These are phyloP conservation scores for Lithobates pipiens DNA, from an alignment of 2,797 vertebrate species.

Conservation along the genomic window DNA sequence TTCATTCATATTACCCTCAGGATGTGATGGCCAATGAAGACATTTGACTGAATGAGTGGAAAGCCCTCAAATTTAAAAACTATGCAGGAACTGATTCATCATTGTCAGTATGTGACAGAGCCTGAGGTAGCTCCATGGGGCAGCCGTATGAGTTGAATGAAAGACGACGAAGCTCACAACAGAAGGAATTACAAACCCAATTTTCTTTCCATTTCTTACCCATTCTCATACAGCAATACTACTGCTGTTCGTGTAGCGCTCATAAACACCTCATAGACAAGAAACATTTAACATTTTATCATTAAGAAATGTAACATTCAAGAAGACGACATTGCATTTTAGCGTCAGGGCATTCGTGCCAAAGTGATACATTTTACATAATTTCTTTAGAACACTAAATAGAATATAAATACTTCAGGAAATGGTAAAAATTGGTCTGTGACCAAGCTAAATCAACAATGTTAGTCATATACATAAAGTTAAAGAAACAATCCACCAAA, in stretches of 20 bases:
- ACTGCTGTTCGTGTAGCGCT: background rate
- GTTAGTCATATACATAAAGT: background rate
- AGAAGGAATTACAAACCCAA: slow-evolving; percentile 44
- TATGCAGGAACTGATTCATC: slow-evolving; percentile 56
- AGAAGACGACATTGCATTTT: background rate
- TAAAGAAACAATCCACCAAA: background rate
- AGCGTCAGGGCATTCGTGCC: background rate
- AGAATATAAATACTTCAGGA: background rate
- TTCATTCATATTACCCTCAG: slow-evolving; percentile 54
- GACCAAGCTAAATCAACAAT: background rate
- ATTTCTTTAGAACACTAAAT: background rate
- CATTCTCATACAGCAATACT: background rate
- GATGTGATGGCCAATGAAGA: slow-evolving; percentile 57
- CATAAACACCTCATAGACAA: background rate
- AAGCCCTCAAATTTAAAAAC: slow-evolving; percentile 61
- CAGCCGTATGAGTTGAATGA: slow-evolving; percentile 38
- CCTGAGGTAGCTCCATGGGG: slow-evolving; percentile 53
- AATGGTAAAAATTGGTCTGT: background rate
- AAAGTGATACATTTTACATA: background rate
- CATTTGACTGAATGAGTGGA: slow-evolving; percentile 60
- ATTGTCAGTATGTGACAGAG: slow-evolving; percentile 57
- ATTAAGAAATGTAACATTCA: background rate
- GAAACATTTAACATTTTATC: background rate
- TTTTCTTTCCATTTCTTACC: slow-evolving; percentile 38
- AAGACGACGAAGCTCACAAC: slow-evolving; percentile 18